Evolutionary conservation across 1,140 invertebrate genomes (phyloP).

Genomic region (Drosophila tropicalis): DNA sequence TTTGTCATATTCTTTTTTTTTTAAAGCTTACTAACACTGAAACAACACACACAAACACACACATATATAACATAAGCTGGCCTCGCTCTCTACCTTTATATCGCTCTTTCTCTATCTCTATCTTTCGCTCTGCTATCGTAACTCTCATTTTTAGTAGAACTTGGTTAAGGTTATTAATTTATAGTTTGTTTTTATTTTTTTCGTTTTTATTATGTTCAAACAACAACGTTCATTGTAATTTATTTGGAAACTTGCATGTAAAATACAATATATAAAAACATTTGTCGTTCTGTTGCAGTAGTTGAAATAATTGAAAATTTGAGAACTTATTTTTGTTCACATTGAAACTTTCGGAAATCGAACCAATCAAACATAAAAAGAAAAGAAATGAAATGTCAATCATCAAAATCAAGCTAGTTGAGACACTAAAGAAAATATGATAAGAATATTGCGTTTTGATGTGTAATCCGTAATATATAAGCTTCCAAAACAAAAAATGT

Average conservation of each 20-base stretch:
- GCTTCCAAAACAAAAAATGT: background rate
- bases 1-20: conserved; percentile 14
- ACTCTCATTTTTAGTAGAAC: conserved; percentile 29
- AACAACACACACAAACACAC: conserved; percentile 16
- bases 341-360: background rate
- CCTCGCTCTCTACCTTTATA: conserved; percentile 4
- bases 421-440: conserved; percentile 62
- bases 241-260: conserved; percentile 42
- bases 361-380: background rate
- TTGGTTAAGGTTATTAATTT: conserved; percentile 54
- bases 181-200: conserved; percentile 32
- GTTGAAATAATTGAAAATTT: conserved; percentile 43
- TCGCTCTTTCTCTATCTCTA: background rate
- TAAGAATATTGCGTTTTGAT: conserved; percentile 47
- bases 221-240: conserved; percentile 68
- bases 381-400: background rate
- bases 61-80: conserved; percentile 18
- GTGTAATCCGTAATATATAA: conserved; percentile 13
- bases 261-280: conserved; percentile 6
- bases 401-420: conserved; percentile 63
- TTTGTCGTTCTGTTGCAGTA: conserved; percentile 6
- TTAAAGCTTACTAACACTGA: conserved; percentile 53
- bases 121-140: conserved; percentile 26
- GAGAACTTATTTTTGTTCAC: conserved; percentile 44
- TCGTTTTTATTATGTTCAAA: conserved; percentile 31